Conservation (phyloP, 2,888 invertebrate genomes). For the Hyppa rectilinea region DNA sequence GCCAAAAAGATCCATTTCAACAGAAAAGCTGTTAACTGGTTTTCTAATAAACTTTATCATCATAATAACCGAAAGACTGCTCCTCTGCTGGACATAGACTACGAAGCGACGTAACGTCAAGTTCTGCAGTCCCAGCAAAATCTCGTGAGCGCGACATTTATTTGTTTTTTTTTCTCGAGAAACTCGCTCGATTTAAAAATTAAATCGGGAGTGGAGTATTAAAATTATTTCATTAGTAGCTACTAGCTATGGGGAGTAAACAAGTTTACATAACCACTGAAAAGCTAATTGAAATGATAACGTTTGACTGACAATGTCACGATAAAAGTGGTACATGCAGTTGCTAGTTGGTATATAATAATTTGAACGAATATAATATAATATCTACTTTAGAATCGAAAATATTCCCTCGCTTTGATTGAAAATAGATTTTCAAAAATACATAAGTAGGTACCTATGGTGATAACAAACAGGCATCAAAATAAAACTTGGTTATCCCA, state of each 20-base stretch:
- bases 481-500: slow-evolving; percentile 31
- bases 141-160: background rate
- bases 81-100: too few relatives aligned
- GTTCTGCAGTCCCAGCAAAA: background rate
- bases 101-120: background rate
- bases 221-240: slow-evolving; percentile 1
- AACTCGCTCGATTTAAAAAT: background rate
- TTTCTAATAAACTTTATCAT: background rate
- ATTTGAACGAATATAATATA: too few relatives aligned
- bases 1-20: background rate
- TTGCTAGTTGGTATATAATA: background rate
- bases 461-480: slow-evolving; percentile 4
- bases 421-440: background rate
- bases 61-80: background rate
- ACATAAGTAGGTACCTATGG: background rate
- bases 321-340: slow-evolving; percentile 19
- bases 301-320: slow-evolving; percentile 35
- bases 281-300: slow-evolving; percentile 40
- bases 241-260: slow-evolving; percentile 4
- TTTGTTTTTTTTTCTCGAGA: background rate
- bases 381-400: background rate
- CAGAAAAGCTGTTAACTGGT: too few relatives aligned
- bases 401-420: background rate
- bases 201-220: background rate
- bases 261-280: slow-evolving; percentile 20